A percentile compares a stretch with the other conserved stretches of the same genome.
phyloP scores from a whole-genome alignment of 2,888 invertebrate genomes.

The Lamproptera curius region DNA sequence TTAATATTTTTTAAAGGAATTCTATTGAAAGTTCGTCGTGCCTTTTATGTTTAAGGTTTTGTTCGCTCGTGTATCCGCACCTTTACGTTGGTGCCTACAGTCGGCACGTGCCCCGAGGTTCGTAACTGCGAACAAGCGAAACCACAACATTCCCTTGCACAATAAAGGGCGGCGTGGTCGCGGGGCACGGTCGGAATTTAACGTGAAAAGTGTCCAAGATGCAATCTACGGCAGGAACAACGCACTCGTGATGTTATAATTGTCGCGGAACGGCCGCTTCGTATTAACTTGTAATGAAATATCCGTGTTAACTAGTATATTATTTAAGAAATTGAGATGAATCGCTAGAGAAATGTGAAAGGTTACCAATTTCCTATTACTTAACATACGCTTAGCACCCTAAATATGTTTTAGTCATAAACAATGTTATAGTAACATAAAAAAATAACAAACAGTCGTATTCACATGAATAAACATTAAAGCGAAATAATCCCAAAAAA shows the following conservation, averaged over 20 bases:
- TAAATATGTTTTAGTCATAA: neutral
- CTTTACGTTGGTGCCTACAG: no score
- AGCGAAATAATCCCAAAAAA: conserved; percentile 9
- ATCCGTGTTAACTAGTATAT: neutral
- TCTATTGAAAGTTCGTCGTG: no score
- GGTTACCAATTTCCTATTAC: neutral
- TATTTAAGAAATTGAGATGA: neutral
- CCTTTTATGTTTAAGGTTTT: no score
- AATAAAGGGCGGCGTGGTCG: conserved; percentile 32
- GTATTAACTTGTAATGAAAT: no score
- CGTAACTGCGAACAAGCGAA: conserved; percentile 38
- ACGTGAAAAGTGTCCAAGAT: conserved; percentile 28
- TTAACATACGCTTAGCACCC: neutral
- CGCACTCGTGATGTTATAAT: conserved; percentile 10
- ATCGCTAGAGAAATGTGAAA: no score
- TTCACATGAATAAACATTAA: no score
- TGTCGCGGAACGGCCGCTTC: no score
- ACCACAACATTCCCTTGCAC: conserved; percentile 37
- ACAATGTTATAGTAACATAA: neutral
- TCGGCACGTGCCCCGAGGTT: conserved; percentile 38
- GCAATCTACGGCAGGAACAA: conserved; percentile 15
- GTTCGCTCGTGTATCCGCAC: no score
- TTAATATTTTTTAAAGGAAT: no score
- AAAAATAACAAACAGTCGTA: neutral
- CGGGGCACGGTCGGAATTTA: conserved; percentile 31